phyloP scores from a whole-genome alignment of 64 coral and sea anemone genomes.

The Actinia equina region DNA sequence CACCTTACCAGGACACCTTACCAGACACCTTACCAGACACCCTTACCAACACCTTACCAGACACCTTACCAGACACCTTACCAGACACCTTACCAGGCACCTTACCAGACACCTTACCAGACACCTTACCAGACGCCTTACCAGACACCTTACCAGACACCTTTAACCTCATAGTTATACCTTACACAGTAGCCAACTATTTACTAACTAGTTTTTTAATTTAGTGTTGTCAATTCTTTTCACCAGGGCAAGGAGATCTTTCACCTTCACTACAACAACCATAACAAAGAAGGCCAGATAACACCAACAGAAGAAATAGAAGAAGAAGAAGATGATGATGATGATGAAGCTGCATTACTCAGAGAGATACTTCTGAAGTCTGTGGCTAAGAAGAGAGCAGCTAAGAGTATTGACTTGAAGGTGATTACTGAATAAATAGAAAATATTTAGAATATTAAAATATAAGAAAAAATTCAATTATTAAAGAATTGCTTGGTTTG shows the following conservation, averaged over 20 bases:
- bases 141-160: background rate
- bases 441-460: too few species aligned
- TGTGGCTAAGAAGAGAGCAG: constrained; percentile 76
- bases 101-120: too few species aligned
- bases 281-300: background rate
- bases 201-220: background rate
- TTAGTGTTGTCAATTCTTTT: background rate
- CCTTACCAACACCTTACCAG: too few species aligned
- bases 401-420: constrained; percentile 48
- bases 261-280: background rate
- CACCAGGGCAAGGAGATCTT: background rate
- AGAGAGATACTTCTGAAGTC: constrained; percentile 84
- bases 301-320: background rate
- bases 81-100: too few species aligned
- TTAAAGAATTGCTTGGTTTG: too few species aligned
- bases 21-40: too few species aligned
- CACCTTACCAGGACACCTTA: too few species aligned
- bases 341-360: constrained; percentile 79
- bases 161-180: too few species aligned
- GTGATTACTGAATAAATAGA: background rate
- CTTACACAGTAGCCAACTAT: background rate
- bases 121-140: background rate
- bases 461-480: too few species aligned
- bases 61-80: too few species aligned
- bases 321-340: constrained; percentile 63